Base-by-base conservation (phyloP, 2,113 vertebrate genomes). In the Microcebus griseorufus region DNA sequence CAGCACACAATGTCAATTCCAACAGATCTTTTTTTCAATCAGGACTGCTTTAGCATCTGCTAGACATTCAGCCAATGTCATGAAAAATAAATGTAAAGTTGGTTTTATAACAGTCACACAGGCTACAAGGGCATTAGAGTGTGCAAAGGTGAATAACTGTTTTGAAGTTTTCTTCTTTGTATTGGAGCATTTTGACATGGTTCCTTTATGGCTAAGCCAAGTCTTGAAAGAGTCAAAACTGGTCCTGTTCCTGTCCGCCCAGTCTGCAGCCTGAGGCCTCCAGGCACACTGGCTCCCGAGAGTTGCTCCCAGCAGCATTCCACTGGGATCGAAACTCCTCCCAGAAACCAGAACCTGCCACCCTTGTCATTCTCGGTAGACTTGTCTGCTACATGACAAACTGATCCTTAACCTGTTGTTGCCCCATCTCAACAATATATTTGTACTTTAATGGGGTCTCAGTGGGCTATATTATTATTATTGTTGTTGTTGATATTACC, bases 81-180 rank as follows among this genome's bases (percentile, higher is more conserved):
- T 9, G 73, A 89, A 82, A 90, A 75, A 78, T 37, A 70, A 70
- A 58, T 1, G 22, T 2, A 62, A 60, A 45, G 4, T 62, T 82
- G 58, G 34, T 58, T 89, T 78, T 64, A 2, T 27, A 58, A 64
- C 62, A 95, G 73, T 60, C 39, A 87, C n/a, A 65, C 6, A 53
- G 18, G 29, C 55, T 45, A 53, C 58, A 93, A 62, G 25, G 51
- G 32, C 76, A 58, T 22, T 62, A 72, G 72, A 34, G 8, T 78
- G 2, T 12, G 37, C 5, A 72, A 37, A 83, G 27, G 64, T 53
- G 64, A 94, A 73, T 13, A 51, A 73, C 75, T 84, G 37, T 39
- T 65, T 58, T 79, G 58, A 75, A 84, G 37, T 84, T 64, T 83
- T 89, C 86, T 45, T 93, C 25, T 60, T 83, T 70, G 75, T 95